Conservation (phyloP, 2,888 invertebrate species). For the Apamea monoglypha region DNA sequence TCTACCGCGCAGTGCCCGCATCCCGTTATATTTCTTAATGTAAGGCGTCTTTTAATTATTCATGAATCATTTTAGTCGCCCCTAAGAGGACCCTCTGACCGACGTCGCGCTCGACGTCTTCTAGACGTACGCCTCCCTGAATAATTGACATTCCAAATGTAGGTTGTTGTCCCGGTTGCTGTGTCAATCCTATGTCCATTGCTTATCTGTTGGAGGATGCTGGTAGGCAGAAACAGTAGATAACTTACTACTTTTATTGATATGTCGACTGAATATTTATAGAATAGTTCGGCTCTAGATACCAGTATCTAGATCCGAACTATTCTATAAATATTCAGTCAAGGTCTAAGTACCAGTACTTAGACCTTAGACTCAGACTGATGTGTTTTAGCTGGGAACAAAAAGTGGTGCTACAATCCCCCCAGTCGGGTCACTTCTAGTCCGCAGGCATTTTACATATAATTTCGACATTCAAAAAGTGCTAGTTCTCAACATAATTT, state of each 20-base stretch:
- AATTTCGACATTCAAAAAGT: background rate
- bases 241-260: background rate
- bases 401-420: background rate
- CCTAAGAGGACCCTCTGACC: background rate
- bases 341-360: no score
- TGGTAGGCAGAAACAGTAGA: background rate
- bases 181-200: background rate
- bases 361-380: no score
- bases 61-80: background rate
- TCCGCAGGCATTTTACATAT: background rate
- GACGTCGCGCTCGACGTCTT: background rate
- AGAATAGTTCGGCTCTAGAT: background rate
- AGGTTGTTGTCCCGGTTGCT: background rate
- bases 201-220: background rate
- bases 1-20: constrained; percentile 82
- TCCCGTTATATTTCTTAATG: constrained; percentile 87
- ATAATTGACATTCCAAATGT: background rate
- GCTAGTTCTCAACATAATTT: background rate
- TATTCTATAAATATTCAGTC: no score
- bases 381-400: background rate
- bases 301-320: background rate
- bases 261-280: background rate
- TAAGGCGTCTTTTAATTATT: constrained; percentile 64
- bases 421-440: background rate
- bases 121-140: background rate